These are phyloP conservation scores for Campylomormyrus tamandua DNA, from an alignment of 2,113 vertebrate genomes.

Conservation along the genomic window DNA sequence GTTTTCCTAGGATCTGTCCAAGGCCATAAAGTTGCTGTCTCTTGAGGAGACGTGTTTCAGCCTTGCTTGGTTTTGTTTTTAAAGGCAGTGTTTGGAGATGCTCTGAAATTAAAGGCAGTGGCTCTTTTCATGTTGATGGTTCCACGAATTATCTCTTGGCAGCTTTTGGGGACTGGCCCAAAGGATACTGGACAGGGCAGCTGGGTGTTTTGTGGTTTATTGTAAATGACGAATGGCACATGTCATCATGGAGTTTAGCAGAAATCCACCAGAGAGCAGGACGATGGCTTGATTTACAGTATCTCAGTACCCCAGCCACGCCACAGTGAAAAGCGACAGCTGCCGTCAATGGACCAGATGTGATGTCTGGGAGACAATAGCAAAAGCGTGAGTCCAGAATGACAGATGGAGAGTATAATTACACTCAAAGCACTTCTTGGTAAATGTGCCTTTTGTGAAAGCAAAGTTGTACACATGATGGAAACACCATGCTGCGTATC, in stretches of 20 bases:
- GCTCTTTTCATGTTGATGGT: background rate
- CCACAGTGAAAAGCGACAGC: background rate
- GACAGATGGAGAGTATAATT: background rate
- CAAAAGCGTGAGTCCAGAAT: background rate
- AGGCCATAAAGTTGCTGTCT: background rate
- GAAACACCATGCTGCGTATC: background rate
- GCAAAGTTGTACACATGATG: background rate
- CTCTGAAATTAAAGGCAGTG: background rate
- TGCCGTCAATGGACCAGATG: background rate
- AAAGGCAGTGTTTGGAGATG: background rate
- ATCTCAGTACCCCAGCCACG: background rate
- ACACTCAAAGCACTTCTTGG: background rate
- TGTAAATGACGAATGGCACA: background rate
- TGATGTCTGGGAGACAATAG: background rate
- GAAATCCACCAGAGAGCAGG: background rate
- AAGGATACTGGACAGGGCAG: background rate
- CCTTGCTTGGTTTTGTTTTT: background rate
- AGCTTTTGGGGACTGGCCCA: background rate
- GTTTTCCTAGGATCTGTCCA: background rate
- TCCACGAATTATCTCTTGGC: background rate
- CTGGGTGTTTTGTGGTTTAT: background rate
- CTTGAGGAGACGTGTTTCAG: background rate
- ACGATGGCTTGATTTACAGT: background rate
- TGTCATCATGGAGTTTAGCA: background rate
- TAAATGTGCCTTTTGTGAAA: background rate